Conservation (phyloP, 2,888 invertebrate species). For the Xanthorhoe designata region DNA sequence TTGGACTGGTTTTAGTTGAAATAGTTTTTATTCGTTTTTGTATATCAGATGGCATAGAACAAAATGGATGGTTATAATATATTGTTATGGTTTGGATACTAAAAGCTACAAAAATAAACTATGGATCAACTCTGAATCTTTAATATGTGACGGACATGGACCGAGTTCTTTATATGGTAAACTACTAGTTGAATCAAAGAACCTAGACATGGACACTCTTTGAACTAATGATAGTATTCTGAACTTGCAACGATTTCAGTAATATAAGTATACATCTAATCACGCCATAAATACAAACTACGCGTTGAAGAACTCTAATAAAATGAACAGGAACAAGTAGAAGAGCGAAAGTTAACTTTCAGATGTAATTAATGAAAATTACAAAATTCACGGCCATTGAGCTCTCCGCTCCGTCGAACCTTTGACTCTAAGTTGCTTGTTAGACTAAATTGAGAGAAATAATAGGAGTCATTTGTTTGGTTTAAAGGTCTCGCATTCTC, state of each 20-base stretch:
- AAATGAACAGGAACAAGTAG: constrained; percentile 69
- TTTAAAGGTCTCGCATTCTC: constrained; percentile 73
- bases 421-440: constrained; percentile 82
- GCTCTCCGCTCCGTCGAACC: constrained; percentile 80
- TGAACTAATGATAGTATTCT: neutral
- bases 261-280: neutral
- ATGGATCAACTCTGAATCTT: too few species aligned
- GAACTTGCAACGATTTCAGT: neutral
- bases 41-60: neutral
- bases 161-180: too few species aligned
- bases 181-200: too few species aligned
- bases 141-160: too few species aligned
- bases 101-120: too few species aligned
- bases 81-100: too few species aligned
- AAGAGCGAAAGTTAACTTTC: constrained; percentile 72
- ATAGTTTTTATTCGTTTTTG: neutral
- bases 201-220: too few species aligned
- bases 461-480: constrained; percentile 83
- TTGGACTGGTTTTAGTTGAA: neutral
- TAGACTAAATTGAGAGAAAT: constrained; percentile 84
- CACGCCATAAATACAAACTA: constrained; percentile 12
- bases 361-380: constrained; percentile 84
- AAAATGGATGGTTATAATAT: too few species aligned
- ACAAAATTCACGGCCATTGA: constrained; percentile 85
- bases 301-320: constrained; percentile 47